phyloP scores from a whole-genome alignment of 2,797 vertebrate species.

The Eulemur albifrons region DNA sequence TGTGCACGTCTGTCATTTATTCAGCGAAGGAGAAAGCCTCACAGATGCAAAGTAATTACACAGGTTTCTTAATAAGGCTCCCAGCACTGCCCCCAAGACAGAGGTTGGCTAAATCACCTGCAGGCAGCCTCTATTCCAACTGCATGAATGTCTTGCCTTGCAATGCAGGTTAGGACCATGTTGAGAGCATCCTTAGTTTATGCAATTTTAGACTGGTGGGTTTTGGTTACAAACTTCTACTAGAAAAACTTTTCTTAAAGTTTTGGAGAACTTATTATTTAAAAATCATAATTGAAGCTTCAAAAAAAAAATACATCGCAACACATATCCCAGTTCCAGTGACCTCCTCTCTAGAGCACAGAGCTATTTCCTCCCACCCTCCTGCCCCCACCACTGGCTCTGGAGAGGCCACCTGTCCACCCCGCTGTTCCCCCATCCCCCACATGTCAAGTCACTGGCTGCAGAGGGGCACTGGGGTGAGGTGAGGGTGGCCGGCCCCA shows the following conservation, averaged over 20 bases:
- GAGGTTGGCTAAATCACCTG: not conserved
- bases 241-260: not conserved
- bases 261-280: constrained; percentile 79
- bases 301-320: constrained; percentile 81
- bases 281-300: constrained; percentile 83
- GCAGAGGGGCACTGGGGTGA: not conserved
- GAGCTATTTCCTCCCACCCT: not conserved
- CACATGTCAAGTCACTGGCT: not conserved
- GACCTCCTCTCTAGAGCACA: not conserved
- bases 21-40: not conserved
- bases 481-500: not conserved
- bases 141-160: too few species aligned
- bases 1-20: not conserved
- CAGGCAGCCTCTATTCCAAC: too few species aligned
- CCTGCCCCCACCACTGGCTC: not conserved
- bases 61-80: not conserved
- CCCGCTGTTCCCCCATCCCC: not conserved
- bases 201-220: not conserved
- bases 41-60: not conserved
- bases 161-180: not conserved
- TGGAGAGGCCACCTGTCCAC: not conserved
- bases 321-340: not conserved
- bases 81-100: not conserved
- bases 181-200: not conserved
- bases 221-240: not conserved